These are phyloP conservation scores for Arge pagana DNA, from an alignment of 2,888 invertebrate species.

Conservation along the genomic window DNA sequence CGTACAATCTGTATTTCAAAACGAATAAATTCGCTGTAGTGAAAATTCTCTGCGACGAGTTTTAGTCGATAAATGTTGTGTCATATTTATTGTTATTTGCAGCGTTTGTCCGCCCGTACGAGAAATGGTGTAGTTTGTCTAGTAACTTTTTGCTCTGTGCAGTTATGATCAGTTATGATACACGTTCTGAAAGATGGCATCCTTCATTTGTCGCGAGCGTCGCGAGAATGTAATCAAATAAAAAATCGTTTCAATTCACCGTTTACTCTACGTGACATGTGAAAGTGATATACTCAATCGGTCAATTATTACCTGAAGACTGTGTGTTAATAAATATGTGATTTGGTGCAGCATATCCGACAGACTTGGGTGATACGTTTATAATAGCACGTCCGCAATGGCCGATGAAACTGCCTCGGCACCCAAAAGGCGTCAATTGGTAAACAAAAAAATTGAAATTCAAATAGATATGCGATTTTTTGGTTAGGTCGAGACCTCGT, in stretches of 20 bases:
- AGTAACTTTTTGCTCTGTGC: too few relatives aligned
- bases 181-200: conserved; percentile 38
- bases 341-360: conserved; percentile 26
- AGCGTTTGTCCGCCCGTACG: too few relatives aligned
- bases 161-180: conserved; percentile 2
- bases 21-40: too few relatives aligned
- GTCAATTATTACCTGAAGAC: neutral
- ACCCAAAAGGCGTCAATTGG: conserved; percentile 56
- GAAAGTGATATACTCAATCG: conserved; percentile 28
- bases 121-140: too few relatives aligned
- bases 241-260: conserved; percentile 28
- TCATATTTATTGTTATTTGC: too few relatives aligned
- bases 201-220: conserved; percentile 31
- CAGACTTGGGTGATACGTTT: conserved; percentile 50
- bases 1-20: too few relatives aligned
- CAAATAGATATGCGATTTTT: too few relatives aligned
- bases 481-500: neutral
- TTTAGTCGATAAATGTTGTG: too few relatives aligned
- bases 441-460: conserved; percentile 49
- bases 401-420: conserved; percentile 52
- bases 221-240: conserved; percentile 33
- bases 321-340: conserved; percentile 4
- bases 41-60: too few relatives aligned
- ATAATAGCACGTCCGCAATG: conserved; percentile 52
- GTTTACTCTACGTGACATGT: conserved; percentile 39